Base-by-base conservation (phyloP, 2,888 invertebrate genomes). In the Synergus itoensis region DNA sequence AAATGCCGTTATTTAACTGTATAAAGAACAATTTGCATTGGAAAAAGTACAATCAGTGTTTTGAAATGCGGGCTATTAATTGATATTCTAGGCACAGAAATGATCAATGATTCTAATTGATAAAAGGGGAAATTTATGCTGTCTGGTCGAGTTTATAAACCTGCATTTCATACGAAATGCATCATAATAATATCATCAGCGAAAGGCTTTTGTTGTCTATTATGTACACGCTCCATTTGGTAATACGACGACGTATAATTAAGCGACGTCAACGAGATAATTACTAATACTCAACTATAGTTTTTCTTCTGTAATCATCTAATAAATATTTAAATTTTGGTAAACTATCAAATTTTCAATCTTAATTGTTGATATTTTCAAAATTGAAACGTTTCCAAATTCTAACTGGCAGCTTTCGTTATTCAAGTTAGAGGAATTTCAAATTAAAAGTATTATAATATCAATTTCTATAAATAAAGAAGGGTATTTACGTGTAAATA, bases 21-120 rank as follows among this genome's bases (percentile, higher is more conserved):
- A 53, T n/a, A 53, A 53, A n/a, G n/a, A 8, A 53, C n/a, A n/a
- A 53, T 53, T 53, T 8, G n/a, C 53, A 53, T 53, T 53, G n/a
- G 8, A 53, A 53, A n/a, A 53, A 53, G 53, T 53, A 53, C 53
- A 53, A 53, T 53, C 53, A n/a, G n/a, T 53, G 53, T 53, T 48
- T 53, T 53, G 53, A 53, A 8, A n/a, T 53, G 8, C 7, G 8
- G n/a, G 8, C 16, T 53, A n/a, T 8, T 53, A 53, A n/a, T 53
- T 53, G 2, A 8, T 48, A 48, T 48, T 48, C 48, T 48, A 48
- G 48, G 16, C 16, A 48, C 14, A 48, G 16, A 48, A 48, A 48
- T 16, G 48, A 48, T 48, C 16, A 48, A 48, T 48, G 16, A 48
- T 14, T 1, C 48, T 16, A 48, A 48, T 48, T 48, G 48, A 16